phyloP scores from a whole-genome alignment of 1,140 invertebrate genomes.

The Anthonomus grandis region DNA sequence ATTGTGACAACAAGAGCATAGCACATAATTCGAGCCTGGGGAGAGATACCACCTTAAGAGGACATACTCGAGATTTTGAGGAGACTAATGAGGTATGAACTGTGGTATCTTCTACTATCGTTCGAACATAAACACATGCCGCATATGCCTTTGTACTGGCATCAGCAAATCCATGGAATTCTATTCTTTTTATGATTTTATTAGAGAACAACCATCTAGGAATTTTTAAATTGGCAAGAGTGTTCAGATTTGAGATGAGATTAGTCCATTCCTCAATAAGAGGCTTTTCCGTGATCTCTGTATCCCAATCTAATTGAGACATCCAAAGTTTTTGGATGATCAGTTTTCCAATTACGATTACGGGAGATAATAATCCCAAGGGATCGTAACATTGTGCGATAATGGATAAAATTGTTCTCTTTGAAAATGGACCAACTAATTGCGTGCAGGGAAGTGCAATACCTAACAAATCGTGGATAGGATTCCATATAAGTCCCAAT shows the following conservation, averaged over 20 bases:
- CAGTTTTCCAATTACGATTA: slow-evolving; percentile 46
- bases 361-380: slow-evolving; percentile 31
- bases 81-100: slow-evolving; percentile 1
- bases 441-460: background rate
- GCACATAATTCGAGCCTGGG: slow-evolving; percentile 32
- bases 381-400: slow-evolving; percentile 16
- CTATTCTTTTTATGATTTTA: background rate
- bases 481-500: slow-evolving; percentile 10
- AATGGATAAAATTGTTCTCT: slow-evolving; percentile 10
- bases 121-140: slow-evolving; percentile 39
- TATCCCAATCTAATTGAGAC: slow-evolving; percentile 44
- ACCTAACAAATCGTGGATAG: background rate
- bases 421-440: background rate
- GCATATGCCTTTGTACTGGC: slow-evolving; percentile 40
- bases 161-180: slow-evolving; percentile 41
- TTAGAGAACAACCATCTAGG: background rate
- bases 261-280: slow-evolving; percentile 3
- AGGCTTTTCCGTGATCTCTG: slow-evolving; percentile 22
- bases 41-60: slow-evolving; percentile 23
- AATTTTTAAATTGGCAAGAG: slow-evolving; percentile 4
- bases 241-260: background rate
- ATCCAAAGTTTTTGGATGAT: slow-evolving; percentile 48
- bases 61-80: slow-evolving; percentile 25
- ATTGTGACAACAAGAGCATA: slow-evolving; percentile 18
- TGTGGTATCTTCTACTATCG: slow-evolving; percentile 8